Percentiles rank a stretch among this genome's conserved stretches.
These are phyloP conservation scores for Xiphias gladius DNA, from an alignment of 2,113 vertebrate species.

Conservation along the genomic window DNA sequence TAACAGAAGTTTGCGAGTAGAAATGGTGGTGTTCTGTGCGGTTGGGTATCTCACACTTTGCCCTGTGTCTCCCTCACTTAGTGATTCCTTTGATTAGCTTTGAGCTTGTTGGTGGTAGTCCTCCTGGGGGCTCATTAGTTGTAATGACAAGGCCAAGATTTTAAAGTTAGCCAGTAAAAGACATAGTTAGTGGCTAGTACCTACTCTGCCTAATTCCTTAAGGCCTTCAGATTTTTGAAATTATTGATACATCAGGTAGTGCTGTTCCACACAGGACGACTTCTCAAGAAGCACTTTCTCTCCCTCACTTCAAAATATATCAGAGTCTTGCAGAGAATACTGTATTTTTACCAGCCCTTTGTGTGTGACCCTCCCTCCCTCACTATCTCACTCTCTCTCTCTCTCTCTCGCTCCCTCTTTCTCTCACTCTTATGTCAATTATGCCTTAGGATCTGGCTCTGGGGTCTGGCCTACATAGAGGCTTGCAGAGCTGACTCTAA, in stretches of 20 bases:
- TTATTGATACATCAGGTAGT: conserved; percentile 57
- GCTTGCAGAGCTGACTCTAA: conserved; percentile 59
- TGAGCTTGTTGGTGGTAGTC: conserved; percentile 62
- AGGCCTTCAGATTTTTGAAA: conserved; percentile 44
- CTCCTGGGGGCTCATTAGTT: conserved; percentile 80
- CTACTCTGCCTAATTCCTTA: conserved; percentile 34
- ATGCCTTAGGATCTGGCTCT: conserved; percentile 71
- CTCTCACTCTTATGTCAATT: conserved; percentile 57
- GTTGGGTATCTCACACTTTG: conserved; percentile 44
- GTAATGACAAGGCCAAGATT: conserved; percentile 70
- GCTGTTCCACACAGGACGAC: conserved; percentile 25
- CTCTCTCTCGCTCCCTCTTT: not conserved
- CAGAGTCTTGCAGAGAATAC: conserved; percentile 25
- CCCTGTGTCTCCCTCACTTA: conserved; percentile 53
- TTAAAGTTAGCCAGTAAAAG: conserved; percentile 66
- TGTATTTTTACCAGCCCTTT: conserved; percentile 47
- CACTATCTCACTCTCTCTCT: not conserved
- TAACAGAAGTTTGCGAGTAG: conserved; percentile 20
- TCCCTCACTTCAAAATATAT: conserved; percentile 39
- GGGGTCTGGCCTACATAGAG: conserved; percentile 75
- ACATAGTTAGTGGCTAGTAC: conserved; percentile 45
- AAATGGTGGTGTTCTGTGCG: conserved; percentile 28
- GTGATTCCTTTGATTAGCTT: conserved; percentile 74
- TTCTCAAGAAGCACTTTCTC: conserved; percentile 32
- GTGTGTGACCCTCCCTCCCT: conserved; percentile 16